These are phyloP conservation scores for Diplolepis rosae DNA, from an alignment of 2,888 invertebrate species.

Conservation along the genomic window DNA sequence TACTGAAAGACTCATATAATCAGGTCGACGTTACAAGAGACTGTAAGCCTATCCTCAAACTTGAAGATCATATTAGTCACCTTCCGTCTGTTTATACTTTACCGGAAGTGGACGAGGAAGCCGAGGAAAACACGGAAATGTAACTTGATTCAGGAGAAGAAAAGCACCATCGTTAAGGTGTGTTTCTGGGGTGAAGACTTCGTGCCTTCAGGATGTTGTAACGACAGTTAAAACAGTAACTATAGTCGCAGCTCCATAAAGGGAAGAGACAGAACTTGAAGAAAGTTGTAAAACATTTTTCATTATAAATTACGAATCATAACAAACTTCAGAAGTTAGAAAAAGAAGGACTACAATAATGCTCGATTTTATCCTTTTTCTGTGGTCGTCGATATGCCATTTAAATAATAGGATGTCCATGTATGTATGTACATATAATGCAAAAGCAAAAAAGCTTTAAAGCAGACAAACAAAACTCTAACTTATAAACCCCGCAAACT, in stretches of 20 bases:
- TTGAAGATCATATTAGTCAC: conserved; percentile 66
- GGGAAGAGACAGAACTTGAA: conserved; percentile 10
- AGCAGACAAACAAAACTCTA: neutral
- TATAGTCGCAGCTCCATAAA: conserved; percentile 32
- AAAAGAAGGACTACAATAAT: no score
- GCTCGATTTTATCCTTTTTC: neutral
- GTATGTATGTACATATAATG: neutral
- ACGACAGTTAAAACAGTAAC: conserved; percentile 33
- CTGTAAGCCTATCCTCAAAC: conserved; percentile 70
- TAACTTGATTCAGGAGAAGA: conserved; percentile 48
- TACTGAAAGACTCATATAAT: conserved; percentile 71
- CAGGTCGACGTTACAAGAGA: conserved; percentile 72
- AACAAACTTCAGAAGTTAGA: no score
- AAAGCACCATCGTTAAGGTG: conserved; percentile 37
- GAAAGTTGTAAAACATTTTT: no score
- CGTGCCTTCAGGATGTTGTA: conserved; percentile 36
- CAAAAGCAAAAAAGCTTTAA: neutral
- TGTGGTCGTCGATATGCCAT: neutral
- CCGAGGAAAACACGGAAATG: conserved; percentile 72
- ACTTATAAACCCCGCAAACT: neutral
- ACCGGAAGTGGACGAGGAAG: conserved; percentile 70
- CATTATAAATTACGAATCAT: no score
- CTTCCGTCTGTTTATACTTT: conserved; percentile 69
- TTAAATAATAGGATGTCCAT: neutral
- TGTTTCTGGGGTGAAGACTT: conserved; percentile 29